Conservation (phyloP, 2,888 invertebrate species). For the Panopea generosa region DNA sequence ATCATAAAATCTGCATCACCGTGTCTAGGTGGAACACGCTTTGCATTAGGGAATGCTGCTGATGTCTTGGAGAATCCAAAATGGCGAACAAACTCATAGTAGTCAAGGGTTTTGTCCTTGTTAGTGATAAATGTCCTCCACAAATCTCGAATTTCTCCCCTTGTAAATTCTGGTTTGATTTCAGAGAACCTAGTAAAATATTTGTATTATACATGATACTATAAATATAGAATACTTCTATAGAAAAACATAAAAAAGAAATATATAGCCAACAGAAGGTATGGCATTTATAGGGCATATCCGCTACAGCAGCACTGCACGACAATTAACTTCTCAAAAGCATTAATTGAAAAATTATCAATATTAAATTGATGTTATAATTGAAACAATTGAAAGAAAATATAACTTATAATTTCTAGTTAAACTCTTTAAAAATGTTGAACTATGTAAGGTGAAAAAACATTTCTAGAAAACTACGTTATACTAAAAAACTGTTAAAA, state of each 20-base stretch:
- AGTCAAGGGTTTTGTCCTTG: conserved; percentile 83
- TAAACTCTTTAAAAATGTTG: too few relatives aligned
- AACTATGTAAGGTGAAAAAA: too few relatives aligned
- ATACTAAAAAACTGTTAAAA: too few relatives aligned
- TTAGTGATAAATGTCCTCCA: conserved; percentile 85
- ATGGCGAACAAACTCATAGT: conserved; percentile 83
- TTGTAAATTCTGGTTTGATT: conserved; percentile 80
- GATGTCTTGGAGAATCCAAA: conserved; percentile 84
- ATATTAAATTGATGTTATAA: too few relatives aligned
- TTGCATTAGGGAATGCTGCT: conserved; percentile 85
- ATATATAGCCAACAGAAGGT: not conserved
- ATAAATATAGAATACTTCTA: not conserved
- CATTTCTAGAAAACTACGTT: too few relatives aligned
- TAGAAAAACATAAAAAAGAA: not conserved
- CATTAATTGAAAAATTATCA: too few relatives aligned
- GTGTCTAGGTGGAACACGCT: conserved; percentile 81
- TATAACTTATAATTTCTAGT: too few relatives aligned
- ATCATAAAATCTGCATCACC: conserved; percentile 84
- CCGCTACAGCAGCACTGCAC: too few relatives aligned
- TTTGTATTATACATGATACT: too few relatives aligned
- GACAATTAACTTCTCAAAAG: too few relatives aligned
- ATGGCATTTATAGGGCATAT: too few relatives aligned
- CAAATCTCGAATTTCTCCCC: conserved; percentile 83
- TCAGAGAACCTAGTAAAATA: conserved; percentile 76
- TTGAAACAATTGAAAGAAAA: too few relatives aligned